These are phyloP conservation scores for Myrmecobius fasciatus DNA, from an alignment of 2,113 vertebrate genomes.

Conservation along the genomic window DNA sequence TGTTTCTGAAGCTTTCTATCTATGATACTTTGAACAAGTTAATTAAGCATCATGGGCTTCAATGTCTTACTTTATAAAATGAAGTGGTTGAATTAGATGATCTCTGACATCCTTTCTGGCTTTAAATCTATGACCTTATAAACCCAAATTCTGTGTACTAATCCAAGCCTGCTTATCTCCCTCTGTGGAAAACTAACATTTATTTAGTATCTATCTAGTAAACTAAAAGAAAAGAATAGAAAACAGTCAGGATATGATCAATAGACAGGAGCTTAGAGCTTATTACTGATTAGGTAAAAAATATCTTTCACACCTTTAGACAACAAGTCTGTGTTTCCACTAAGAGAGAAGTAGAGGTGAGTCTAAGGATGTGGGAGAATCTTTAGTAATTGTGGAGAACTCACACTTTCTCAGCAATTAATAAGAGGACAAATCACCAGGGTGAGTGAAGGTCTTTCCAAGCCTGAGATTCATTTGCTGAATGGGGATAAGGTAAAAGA, in stretches of 20 bases:
- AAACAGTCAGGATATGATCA: neutral
- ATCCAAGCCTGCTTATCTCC: neutral
- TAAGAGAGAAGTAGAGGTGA: neutral
- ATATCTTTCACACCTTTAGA: neutral
- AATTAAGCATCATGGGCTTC: neutral
- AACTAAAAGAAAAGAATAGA: neutral
- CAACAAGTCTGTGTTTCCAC: neutral
- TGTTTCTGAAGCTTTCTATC: neutral
- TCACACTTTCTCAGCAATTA: neutral
- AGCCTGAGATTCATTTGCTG: neutral
- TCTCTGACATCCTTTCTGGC: neutral
- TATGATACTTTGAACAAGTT: neutral
- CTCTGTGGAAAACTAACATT: neutral
- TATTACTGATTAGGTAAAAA: neutral
- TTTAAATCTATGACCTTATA: neutral
- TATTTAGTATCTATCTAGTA: neutral
- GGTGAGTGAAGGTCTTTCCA: neutral
- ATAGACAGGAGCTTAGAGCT: neutral
- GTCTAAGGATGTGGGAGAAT: neutral
- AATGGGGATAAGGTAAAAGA: neutral
- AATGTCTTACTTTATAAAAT: neutral
- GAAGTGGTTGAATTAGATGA: neutral
- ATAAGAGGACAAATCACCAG: neutral
- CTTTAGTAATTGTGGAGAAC: neutral
- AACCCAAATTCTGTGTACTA: neutral